Percentiles rank a stretch among this genome's conserved stretches.
Conservation (phyloP, 2,113 vertebrate species). For the Chauna torquata region DNA sequence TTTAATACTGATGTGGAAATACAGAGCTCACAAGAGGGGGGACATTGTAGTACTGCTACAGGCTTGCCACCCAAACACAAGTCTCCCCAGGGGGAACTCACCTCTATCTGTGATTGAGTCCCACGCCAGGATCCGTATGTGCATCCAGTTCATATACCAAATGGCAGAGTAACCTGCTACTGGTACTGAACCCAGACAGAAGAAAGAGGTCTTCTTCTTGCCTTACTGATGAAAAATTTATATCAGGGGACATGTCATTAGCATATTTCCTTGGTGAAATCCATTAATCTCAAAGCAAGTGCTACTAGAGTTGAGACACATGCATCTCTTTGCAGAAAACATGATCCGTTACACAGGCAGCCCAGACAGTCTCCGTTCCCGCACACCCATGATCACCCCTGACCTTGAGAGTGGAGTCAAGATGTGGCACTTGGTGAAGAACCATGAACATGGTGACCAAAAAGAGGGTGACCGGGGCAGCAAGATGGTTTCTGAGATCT, state of each 20-base stretch:
- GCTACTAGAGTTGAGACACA: accelerated
- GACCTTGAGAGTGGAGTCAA: slow-evolving; percentile 96
- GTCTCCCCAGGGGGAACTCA: not conserved
- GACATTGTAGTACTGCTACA: not conserved
- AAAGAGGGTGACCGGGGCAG: slow-evolving; percentile 97
- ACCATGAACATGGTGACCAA: slow-evolving; percentile 97
- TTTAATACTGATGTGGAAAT: not conserved
- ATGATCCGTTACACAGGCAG: slow-evolving; percentile 99
- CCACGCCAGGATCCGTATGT: not conserved
- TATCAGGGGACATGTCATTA: accelerated
- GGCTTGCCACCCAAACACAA: not conserved
- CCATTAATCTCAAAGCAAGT: not conserved
- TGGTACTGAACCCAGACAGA: not conserved
- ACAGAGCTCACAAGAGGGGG: not conserved
- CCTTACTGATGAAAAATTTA: not conserved
- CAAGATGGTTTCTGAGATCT: slow-evolving; percentile 99
- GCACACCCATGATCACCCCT: slow-evolving; percentile 97
- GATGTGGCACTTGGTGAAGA: slow-evolving; percentile 98
- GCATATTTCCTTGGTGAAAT: not conserved
- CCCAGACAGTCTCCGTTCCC: slow-evolving; percentile 94
- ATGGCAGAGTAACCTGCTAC: not conserved
- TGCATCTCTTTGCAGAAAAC: slow-evolving; percentile 82
- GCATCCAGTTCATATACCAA: not conserved
- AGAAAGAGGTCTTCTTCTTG: not conserved
- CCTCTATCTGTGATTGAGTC: not conserved